Percentiles rank a stretch among this genome's conserved stretches.
These are phyloP conservation scores for Nautilus pompilius DNA, from an alignment of 1,140 invertebrate genomes.

Conservation along the genomic window DNA sequence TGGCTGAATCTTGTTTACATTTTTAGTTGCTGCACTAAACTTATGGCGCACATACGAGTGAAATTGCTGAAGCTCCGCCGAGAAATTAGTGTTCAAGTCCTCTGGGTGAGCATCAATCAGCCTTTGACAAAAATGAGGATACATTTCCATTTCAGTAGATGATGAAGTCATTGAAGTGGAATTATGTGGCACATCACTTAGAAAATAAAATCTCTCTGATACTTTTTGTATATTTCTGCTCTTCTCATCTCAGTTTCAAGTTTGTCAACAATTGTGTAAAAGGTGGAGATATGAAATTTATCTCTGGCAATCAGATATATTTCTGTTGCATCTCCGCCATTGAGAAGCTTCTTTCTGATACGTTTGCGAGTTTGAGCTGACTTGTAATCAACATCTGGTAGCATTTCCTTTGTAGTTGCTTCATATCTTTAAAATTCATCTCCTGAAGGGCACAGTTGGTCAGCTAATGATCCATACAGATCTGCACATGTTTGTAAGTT, in stretches of 20 bases:
- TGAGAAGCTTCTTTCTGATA: too few species aligned
- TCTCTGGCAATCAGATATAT: conserved; percentile 24
- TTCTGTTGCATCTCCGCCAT: conserved; percentile 24
- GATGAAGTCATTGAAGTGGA: too few species aligned
- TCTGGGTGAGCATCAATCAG: too few species aligned
- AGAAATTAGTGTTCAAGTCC: too few species aligned
- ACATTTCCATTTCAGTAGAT: too few species aligned
- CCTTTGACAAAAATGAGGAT: too few species aligned
- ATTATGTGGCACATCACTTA: conserved; percentile 16
- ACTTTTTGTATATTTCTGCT: conserved; percentile 14
- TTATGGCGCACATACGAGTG: too few species aligned
- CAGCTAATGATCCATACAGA: conserved; percentile 14
- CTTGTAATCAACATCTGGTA: too few species aligned
- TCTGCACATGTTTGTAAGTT: conserved; percentile 20
- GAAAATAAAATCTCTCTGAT: conserved; percentile 19
- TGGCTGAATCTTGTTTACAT: too few species aligned
- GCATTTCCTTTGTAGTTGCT: conserved; percentile 9
- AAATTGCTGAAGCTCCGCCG: too few species aligned
- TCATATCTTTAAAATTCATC: conserved; percentile 18
- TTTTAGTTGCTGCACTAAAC: too few species aligned
- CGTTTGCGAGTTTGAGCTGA: too few species aligned
- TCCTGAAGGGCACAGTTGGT: conserved; percentile 14
- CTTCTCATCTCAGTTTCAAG: conserved; percentile 23
- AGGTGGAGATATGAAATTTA: conserved; percentile 15
- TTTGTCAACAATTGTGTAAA: conserved; percentile 19